Conservation (phyloP, 2,888 invertebrate species). For the Atethmia centrago region DNA sequence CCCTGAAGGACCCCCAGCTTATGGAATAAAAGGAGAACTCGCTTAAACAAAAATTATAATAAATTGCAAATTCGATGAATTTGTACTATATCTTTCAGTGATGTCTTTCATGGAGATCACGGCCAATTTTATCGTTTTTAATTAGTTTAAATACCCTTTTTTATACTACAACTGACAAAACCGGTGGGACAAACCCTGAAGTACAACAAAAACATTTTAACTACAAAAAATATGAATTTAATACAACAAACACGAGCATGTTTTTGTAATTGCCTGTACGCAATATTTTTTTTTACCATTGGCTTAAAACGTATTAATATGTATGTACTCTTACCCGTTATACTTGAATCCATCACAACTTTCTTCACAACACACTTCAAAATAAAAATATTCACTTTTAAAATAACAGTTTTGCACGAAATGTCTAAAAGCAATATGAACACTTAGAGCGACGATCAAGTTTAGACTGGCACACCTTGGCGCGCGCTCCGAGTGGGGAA, state of each 20-base stretch:
- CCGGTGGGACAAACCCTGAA: slow-evolving; percentile 4
- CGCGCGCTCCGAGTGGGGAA: background rate
- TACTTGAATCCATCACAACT: slow-evolving; percentile 16
- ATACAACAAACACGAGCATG: background rate
- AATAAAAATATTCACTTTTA: slow-evolving; percentile 19
- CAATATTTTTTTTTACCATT: background rate
- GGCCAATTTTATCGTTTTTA: background rate
- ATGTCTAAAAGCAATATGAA: slow-evolving; percentile 22
- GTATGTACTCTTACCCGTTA: slow-evolving; percentile 7
- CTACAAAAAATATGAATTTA: background rate
- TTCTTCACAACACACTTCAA: slow-evolving; percentile 26
- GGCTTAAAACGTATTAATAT: slow-evolving; percentile 5
- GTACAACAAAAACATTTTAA: no score
- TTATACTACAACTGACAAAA: slow-evolving; percentile 10
- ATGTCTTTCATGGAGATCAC: slow-evolving; percentile 1
- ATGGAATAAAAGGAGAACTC: slow-evolving; percentile 4
- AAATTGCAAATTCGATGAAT: slow-evolving; percentile 1
- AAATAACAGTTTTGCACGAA: slow-evolving; percentile 16
- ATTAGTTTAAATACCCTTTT: slow-evolving; percentile 2
- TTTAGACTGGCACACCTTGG: slow-evolving; percentile 5
- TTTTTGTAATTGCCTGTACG: background rate
- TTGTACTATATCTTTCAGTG: slow-evolving; percentile 4
- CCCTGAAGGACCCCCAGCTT: slow-evolving; percentile 6
- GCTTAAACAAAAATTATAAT: background rate
- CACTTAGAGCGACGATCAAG: slow-evolving; percentile 9